Evolutionary conservation across 2,797 vertebrate species (phyloP).

Genomic region (Neopelma chrysocephalum): DNA sequence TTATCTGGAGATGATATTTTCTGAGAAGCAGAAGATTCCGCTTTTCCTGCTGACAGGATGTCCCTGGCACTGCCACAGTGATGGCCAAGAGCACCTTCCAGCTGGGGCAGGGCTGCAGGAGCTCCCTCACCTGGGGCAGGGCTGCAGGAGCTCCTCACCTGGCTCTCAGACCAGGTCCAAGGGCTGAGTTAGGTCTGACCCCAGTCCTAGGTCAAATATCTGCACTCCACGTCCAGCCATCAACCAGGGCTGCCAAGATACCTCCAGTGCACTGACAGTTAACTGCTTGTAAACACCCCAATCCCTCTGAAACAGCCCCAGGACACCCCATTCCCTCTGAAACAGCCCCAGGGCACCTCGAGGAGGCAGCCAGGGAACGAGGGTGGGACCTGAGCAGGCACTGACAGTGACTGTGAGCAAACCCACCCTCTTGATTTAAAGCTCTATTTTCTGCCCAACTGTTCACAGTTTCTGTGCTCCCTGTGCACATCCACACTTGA

Average conservation of each 20-base stretch:
- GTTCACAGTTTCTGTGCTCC: not conserved
- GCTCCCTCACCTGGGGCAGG: not conserved
- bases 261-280: not conserved
- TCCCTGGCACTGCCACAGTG: not conserved
- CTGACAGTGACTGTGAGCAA: not conserved
- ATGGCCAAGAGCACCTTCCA: not conserved
- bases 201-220: not conserved
- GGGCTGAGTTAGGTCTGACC: not conserved
- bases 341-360: fast-evolving
- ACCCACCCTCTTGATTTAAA: not conserved
- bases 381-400: not conserved
- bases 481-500: not conserved
- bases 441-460: not conserved
- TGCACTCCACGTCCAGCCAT: not conserved
- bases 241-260: not conserved
- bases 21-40: not conserved
- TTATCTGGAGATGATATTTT: not conserved
- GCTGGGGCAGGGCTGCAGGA: fast-evolving
- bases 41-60: not conserved
- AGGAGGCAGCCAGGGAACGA: not conserved
- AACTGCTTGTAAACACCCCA: fast-evolving
- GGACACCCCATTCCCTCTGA: fast-evolving
- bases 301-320: not conserved
- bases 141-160: fast-evolving
- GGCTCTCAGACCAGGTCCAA: not conserved